Evolutionary conservation across 2,888 invertebrate species (phyloP), one percentile per base, ranked within the genome.

Genomic region (Andrena minutula): DNA sequence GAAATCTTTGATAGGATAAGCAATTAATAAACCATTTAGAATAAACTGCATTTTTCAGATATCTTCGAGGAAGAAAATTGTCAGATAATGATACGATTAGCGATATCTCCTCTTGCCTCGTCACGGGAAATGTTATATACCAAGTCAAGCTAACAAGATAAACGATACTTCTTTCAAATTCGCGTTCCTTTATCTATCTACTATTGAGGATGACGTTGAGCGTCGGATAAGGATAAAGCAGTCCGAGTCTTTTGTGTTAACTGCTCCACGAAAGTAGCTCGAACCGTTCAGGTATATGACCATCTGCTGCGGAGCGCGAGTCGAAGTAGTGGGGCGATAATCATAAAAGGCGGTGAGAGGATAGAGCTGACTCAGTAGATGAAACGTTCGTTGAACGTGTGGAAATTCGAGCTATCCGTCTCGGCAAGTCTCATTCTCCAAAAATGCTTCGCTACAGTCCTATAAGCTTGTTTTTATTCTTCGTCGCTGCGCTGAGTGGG

Each of bases 241-340:
- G 7, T 4, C 16, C 26, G 10, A 23, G 23, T 56, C 56, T 26
- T 56, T 56, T 56, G 26, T 56, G 20, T 61, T n/a, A n/a, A 32
- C n/a, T 28, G n/a, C 30, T 32, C 60, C 1, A 20, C 32, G 32
- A 61, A 32, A 61, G 60, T n/a, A 8, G 60, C 0, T 23, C 12
- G 20, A 51, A 49, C 20, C 5, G 10, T 20, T n/a, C 60, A 71
- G 73, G 63, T 77, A 64, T 10, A 28, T 32, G 41, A 72, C 63
- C 74, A 76, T 75, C 75, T 79, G 72, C 16, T 77, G 26, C 16
- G 49, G 6, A 10, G 47, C 16, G 35, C 41, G 58, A 20, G 16
- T n/a, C 23, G 16, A 66, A 56, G 35, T 74, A 51, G 83, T 83
- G 77, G 83, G 80, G 65, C 28, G 26, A 20, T 1, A 2, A 5